Percentiles rank a stretch among this genome's conserved stretches.
These are phyloP conservation scores for Amblyteles armatorius DNA, from an alignment of 2,888 invertebrate genomes.

Conservation along the genomic window DNA sequence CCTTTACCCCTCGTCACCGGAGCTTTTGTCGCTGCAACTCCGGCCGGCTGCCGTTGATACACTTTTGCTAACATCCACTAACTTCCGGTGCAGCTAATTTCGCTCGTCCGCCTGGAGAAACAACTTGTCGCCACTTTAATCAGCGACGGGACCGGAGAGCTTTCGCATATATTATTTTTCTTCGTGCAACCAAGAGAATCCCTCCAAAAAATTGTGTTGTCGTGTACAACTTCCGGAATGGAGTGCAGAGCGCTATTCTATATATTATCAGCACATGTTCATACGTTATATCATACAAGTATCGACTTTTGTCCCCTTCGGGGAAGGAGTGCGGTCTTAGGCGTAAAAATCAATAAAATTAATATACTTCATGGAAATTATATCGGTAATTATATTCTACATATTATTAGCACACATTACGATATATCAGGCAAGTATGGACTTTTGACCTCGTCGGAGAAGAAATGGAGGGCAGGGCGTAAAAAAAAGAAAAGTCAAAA, in stretches of 20 bases:
- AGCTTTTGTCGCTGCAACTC: neutral
- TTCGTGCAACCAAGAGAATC: neutral
- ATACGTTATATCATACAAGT: neutral
- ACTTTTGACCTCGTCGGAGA: too few relatives aligned
- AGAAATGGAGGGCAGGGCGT: too few relatives aligned
- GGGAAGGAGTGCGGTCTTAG: too few relatives aligned
- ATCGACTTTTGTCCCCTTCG: too few relatives aligned
- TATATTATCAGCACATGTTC: neutral
- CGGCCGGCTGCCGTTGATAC: neutral
- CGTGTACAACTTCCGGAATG: too few relatives aligned
- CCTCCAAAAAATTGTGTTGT: neutral
- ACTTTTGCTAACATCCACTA: slow-evolving; percentile 27
- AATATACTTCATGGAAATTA: too few relatives aligned
- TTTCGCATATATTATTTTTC: neutral
- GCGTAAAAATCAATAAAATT: too few relatives aligned
- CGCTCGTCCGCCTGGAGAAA: slow-evolving; percentile 23
- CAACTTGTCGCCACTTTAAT: slow-evolving; percentile 30
- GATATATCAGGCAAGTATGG: neutral
- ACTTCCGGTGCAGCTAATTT: slow-evolving; percentile 44
- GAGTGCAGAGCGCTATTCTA: neutral
- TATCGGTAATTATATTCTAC: neutral
- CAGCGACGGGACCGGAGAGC: neutral
- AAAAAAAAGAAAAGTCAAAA: too few relatives aligned
- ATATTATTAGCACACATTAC: neutral
- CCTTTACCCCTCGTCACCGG: neutral